Evolutionary conservation across 2,888 invertebrate genomes (phyloP), one percentile per base, ranked within the genome.

Genomic region (Lasioglossum villosulum): DNA sequence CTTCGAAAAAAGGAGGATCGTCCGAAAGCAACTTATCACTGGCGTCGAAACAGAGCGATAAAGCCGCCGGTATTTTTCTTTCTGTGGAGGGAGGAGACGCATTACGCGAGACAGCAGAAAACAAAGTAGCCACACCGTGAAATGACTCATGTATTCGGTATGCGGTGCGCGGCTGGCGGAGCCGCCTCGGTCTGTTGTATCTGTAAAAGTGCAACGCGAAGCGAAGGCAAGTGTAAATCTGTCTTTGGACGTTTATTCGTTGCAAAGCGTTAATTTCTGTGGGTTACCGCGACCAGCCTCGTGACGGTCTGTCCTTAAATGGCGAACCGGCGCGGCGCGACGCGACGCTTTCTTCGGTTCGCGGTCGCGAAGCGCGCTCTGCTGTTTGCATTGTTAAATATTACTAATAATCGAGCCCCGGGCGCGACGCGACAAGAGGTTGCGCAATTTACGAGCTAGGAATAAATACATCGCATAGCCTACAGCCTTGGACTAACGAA

Each of bases 261-360:
- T 77, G 78, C 78, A 71, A 90, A 81, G 90, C 83, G 88, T 88
- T 90, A 90, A 90, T 88, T 88, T 78, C 88, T 89, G 81, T 77
- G 78, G 83, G 87, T 88, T 89, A 89, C 82, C 90, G 66, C 39
- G 70, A 76, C 81, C 78, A 42, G 37, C 45, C 48, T 34, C 86
- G 82, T 59, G 88, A 88, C 83, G 59, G 82, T 77, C 70, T 75
- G 75, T 71, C 86, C 86, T 90, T 88, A 86, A 86, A 89, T 71
- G 86, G 83, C 45, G 72, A 76, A 70, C 70, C 48, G n/a, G 39
- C 79, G 56, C 78, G 75, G 48, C 19, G 74, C 45, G 45, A 19
- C 45, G 56, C 48, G 75, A 30, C 30, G 63, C 63, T 63, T 63
- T 63, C 63, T 63, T 63, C 63, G 63, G 30, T 16, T 39, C 63